phyloP scores from a whole-genome alignment of 2,888 invertebrate genomes.

The Monoplex corrugatus region DNA sequence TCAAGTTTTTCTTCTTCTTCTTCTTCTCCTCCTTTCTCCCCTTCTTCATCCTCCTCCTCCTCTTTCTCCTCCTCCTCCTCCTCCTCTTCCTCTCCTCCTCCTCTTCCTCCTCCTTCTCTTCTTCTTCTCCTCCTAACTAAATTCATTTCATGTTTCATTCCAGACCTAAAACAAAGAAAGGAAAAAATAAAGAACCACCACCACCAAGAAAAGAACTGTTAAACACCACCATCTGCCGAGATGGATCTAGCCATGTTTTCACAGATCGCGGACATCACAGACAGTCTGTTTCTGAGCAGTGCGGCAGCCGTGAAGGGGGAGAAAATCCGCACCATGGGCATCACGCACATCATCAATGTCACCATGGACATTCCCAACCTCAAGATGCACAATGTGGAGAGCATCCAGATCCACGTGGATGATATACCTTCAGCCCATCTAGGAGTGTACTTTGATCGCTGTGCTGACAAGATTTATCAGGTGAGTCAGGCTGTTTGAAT shows the following conservation, averaged over 20 bases:
- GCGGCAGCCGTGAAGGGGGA: slow-evolving; percentile 89
- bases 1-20: too few relatives aligned
- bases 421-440: slow-evolving; percentile 90
- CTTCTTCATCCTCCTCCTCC: background rate
- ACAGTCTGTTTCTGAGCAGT: slow-evolving; percentile 89
- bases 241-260: slow-evolving; percentile 75
- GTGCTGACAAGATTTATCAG: slow-evolving; percentile 89
- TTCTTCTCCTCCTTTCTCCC: too few relatives aligned
- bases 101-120: background rate
- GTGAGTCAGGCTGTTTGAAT: slow-evolving; percentile 47
- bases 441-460: slow-evolving; percentile 87
- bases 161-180: background rate
- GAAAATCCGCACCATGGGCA: slow-evolving; percentile 86
- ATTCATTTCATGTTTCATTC: too few relatives aligned
- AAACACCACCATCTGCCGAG: background rate
- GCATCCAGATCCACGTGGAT: slow-evolving; percentile 88
- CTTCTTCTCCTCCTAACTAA: background rate
- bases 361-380: slow-evolving; percentile 89
- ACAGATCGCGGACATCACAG: slow-evolving; percentile 86
- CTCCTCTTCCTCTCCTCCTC: too few relatives aligned
- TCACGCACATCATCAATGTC: slow-evolving; percentile 91
- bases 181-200: background rate
- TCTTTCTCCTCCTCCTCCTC: background rate
- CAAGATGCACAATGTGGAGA: slow-evolving; percentile 83
- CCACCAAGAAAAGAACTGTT: slow-evolving; percentile 40